A percentile compares a stretch with the other conserved stretches of the same genome.
Evolutionary conservation across 1,140 invertebrate genomes (phyloP).

Genomic region (Drosophila bocqueti): DNA sequence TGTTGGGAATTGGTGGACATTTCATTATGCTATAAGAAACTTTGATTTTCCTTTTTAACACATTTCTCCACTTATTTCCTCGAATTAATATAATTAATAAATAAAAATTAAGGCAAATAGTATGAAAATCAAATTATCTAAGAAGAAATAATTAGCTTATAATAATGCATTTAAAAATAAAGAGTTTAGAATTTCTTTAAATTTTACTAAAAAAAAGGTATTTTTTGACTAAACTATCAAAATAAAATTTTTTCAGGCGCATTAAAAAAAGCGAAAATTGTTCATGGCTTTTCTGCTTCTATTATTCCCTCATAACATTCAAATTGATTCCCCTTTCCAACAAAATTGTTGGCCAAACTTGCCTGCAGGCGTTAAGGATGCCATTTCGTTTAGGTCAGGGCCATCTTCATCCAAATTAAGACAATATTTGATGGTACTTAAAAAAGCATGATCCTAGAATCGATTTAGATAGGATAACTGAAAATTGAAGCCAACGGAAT

Average conservation of each 20-base stretch:
- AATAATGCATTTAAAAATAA: too few relatives aligned
- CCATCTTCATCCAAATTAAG: slow-evolving; percentile 9
- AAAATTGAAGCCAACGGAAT: not conserved
- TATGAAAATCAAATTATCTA: too few relatives aligned
- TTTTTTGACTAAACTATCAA: too few relatives aligned
- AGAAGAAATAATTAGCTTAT: too few relatives aligned
- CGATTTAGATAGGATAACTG: slow-evolving; percentile 11
- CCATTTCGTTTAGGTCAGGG: slow-evolving; percentile 9
- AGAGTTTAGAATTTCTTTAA: too few relatives aligned
- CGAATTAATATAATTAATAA: too few relatives aligned
- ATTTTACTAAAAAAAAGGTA: too few relatives aligned
- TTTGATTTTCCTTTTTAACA: not conserved
- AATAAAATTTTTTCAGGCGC: too few relatives aligned
- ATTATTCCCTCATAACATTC: too few relatives aligned
- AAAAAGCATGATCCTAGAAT: slow-evolving; percentile 1
- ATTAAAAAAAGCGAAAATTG: too few relatives aligned
- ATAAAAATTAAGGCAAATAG: too few relatives aligned
- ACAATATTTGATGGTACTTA: slow-evolving; percentile 8
- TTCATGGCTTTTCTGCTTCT: not conserved
- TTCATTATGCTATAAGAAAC: not conserved
- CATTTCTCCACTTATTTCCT: too few relatives aligned
- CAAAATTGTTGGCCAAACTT: not conserved
- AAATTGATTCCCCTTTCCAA: not conserved
- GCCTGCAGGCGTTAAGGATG: not conserved
- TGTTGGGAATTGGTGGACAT: not conserved